phyloP scores from a whole-genome alignment of 2,888 invertebrate species.

The Protodeltote pygarga region DNA sequence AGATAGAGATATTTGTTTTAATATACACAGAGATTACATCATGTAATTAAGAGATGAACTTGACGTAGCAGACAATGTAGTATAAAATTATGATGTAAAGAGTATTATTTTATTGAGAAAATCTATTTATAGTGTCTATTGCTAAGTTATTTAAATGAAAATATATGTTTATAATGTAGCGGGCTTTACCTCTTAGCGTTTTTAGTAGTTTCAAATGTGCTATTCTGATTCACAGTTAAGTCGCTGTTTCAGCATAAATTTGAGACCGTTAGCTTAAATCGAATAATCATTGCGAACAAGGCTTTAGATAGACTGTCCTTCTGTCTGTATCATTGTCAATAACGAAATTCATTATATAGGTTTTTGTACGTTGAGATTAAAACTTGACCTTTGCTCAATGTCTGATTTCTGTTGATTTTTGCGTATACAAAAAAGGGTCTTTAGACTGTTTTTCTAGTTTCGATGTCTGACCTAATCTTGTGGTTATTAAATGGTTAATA shows the following conservation, averaged over 20 bases:
- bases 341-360: slow-evolving; percentile 30
- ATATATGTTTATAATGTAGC: neutral
- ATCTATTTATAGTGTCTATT: neutral
- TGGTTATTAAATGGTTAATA: neutral
- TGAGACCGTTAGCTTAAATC: too few species aligned
- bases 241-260: too few species aligned
- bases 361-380: slow-evolving; percentile 40
- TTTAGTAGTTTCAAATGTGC: too few species aligned
- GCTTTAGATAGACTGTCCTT: slow-evolving; percentile 3
- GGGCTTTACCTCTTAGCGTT: neutral
- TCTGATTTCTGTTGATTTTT: slow-evolving; percentile 43
- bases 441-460: slow-evolving; percentile 21
- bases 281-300: too few species aligned
- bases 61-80: neutral
- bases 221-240: too few species aligned
- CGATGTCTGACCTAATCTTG: slow-evolving; percentile 3
- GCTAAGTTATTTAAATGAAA: too few species aligned
- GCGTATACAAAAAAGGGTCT: slow-evolving; percentile 25
- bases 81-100: neutral
- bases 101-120: neutral
- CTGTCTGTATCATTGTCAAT: slow-evolving; percentile 18
- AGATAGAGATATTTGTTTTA: too few species aligned
- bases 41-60: neutral
- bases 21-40: neutral
- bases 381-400: slow-evolving; percentile 48